phyloP scores from a whole-genome alignment of 2,113 vertebrate genomes.

The Theristicus caerulescens region DNA sequence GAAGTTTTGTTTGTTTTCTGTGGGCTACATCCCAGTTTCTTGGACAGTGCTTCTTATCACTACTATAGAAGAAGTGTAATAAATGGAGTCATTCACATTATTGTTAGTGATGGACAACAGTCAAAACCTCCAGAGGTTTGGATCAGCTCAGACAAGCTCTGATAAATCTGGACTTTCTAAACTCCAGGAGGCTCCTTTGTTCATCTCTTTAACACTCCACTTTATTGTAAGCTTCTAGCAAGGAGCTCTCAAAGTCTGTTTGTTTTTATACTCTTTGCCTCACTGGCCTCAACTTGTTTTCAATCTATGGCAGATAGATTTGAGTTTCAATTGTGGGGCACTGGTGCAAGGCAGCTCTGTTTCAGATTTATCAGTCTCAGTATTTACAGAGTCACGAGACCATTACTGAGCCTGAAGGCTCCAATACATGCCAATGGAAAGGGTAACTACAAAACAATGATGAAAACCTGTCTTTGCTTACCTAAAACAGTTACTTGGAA shows the following conservation, averaged over 20 bases:
- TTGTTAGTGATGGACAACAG: not conserved
- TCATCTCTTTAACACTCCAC: not conserved
- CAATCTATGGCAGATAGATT: not conserved
- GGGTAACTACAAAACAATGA: not conserved
- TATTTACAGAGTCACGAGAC: not conserved
- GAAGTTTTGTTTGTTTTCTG: constrained; percentile 2
- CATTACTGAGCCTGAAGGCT: not conserved
- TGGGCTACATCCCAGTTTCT: not conserved
- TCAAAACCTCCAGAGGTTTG: not conserved
- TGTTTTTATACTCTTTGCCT: not conserved
- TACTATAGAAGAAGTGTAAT: not conserved
- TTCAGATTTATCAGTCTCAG: not conserved
- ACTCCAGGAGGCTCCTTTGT: not conserved
- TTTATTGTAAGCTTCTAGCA: not conserved
- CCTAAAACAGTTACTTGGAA: not conserved
- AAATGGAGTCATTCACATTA: not conserved
- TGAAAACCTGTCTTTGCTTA: not conserved
- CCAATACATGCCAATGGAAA: not conserved
- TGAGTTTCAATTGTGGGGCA: not conserved
- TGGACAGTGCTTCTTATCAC: not conserved
- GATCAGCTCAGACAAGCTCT: not conserved
- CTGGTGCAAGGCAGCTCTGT: not conserved
- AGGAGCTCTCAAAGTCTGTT: not conserved
- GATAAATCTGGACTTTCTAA: not conserved
- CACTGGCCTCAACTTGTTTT: not conserved